phyloP scores from a whole-genome alignment of 2,888 invertebrate genomes.

The Aplocera efformata region DNA sequence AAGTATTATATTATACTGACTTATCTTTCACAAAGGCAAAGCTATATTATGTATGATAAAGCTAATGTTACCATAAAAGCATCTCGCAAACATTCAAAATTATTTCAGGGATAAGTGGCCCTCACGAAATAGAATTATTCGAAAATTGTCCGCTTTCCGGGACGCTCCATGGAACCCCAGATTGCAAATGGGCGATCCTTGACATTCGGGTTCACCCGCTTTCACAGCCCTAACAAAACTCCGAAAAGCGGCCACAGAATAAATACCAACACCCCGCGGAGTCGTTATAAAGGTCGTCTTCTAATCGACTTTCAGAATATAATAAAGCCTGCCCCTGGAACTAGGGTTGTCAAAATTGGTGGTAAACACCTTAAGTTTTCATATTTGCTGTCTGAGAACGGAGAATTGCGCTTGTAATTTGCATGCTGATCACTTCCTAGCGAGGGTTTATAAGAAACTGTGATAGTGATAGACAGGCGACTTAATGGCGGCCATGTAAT shows the following conservation, averaged over 20 bases:
- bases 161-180: conserved; percentile 1
- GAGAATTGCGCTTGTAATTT: too few relatives aligned
- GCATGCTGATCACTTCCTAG: too few relatives aligned
- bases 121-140: background rate
- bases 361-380: conserved; percentile 6
- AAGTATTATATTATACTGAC: too few relatives aligned
- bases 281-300: conserved; percentile 29
- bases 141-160: conserved; percentile 9
- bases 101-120: conserved; percentile 6
- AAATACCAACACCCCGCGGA: conserved; percentile 7
- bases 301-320: conserved; percentile 30
- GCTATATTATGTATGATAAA: too few relatives aligned
- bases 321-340: conserved; percentile 22
- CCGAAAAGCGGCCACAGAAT: conserved; percentile 21
- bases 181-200: conserved; percentile 31
- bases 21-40: too few relatives aligned
- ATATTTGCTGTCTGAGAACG: conserved; percentile 1
- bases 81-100: background rate
- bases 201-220: conserved; percentile 41
- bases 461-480: too few relatives aligned
- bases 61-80: background rate
- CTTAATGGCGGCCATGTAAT: too few relatives aligned
- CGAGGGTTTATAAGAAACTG: too few relatives aligned
- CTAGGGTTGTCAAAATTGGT: conserved; percentile 18
- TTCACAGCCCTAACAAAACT: conserved; percentile 25